A percentile compares a stretch with the other conserved stretches of the same genome.
These are phyloP conservation scores for Podarcis siculus DNA, from an alignment of 2,797 vertebrate genomes.

Conservation along the genomic window DNA sequence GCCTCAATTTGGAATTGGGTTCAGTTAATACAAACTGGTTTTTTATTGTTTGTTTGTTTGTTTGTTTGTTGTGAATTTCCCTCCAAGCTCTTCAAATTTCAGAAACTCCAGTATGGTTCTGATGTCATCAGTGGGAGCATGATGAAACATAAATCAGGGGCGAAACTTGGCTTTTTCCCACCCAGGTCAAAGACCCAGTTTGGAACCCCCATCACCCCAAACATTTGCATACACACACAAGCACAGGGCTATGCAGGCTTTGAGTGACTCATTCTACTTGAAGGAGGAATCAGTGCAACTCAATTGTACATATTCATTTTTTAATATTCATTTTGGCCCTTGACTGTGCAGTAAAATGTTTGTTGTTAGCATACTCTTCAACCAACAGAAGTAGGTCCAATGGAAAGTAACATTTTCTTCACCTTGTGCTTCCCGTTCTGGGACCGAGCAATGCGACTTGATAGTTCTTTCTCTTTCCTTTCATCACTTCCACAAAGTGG, in stretches of 20 bases:
- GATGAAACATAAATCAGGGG: not conserved
- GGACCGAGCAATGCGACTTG: not conserved
- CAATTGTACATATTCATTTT: not conserved
- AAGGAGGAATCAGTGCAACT: not conserved
- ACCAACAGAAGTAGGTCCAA: not conserved
- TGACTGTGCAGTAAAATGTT: not conserved
- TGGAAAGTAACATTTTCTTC: not conserved
- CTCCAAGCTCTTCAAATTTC: not conserved
- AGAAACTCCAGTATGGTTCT: not conserved
- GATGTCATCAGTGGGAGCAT: not conserved
- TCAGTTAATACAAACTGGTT: not conserved
- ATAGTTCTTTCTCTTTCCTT: not conserved
- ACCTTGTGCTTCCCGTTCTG: not conserved
- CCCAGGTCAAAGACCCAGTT: too few species aligned
- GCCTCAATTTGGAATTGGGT: not conserved
- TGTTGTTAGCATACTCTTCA: not conserved
- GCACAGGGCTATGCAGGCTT: not conserved
- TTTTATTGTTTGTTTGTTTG: too few species aligned
- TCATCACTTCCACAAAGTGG: not conserved
- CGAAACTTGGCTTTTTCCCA: too few species aligned
- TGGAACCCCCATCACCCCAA: too few species aligned
- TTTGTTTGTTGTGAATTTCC: too few species aligned
- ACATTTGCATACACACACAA: not conserved
- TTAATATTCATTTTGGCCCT: not conserved
- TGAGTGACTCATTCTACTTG: too few species aligned